Conservation (phyloP, 2,888 invertebrate species). For the Protonemura montana region DNA sequence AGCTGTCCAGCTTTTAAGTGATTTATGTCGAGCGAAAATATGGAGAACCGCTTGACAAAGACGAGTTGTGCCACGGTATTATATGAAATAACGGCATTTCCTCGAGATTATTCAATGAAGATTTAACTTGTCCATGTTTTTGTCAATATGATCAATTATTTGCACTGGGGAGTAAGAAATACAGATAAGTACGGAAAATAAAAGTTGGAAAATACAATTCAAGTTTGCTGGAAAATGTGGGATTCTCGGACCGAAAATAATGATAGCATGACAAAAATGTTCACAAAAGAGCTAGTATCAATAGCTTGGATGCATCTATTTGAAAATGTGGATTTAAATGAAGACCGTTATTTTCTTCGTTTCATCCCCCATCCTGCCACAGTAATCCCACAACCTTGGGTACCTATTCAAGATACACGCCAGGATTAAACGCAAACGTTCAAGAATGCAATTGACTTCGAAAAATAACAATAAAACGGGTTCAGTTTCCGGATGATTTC, state of each 20-base stretch:
- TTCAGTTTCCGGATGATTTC: conserved; percentile 1
- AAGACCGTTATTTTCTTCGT: too few relatives aligned
- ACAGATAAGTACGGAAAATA: too few relatives aligned
- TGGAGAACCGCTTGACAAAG: neutral
- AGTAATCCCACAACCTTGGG: too few relatives aligned
- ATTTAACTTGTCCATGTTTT: neutral
- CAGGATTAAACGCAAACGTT: neutral
- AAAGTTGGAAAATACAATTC: too few relatives aligned
- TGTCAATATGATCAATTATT: neutral
- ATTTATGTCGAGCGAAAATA: neutral
- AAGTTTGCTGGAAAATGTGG: too few relatives aligned
- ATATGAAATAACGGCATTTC: neutral
- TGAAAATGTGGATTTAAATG: too few relatives aligned
- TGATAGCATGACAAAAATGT: too few relatives aligned
- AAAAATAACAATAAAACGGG: neutral
- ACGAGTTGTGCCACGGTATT: neutral
- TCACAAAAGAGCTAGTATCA: too few relatives aligned
- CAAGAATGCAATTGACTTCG: neutral
- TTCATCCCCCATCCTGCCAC: too few relatives aligned
- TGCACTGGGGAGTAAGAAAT: too few relatives aligned
- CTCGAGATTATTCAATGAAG: neutral
- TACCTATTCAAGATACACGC: neutral
- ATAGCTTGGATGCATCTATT: too few relatives aligned
- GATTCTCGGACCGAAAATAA: too few relatives aligned
- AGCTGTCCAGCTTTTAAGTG: neutral